phyloP scores from a whole-genome alignment of 2,113 vertebrate species.

The Fregata magnificens region DNA sequence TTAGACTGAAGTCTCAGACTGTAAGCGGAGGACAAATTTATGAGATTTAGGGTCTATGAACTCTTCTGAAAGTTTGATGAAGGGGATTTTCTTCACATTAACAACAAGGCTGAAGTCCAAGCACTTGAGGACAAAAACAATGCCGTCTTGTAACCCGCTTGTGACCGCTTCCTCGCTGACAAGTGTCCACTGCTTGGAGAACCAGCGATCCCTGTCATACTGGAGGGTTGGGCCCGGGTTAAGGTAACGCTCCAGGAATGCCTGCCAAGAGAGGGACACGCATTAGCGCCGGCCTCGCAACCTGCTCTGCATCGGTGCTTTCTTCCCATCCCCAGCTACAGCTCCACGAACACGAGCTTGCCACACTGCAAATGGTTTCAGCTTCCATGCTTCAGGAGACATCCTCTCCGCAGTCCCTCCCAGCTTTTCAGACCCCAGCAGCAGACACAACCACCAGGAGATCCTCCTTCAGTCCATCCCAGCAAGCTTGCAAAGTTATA shows the following conservation, averaged over 20 bases:
- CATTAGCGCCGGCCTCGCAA: not conserved
- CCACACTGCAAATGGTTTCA: not conserved
- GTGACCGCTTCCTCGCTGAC: constrained; percentile 81
- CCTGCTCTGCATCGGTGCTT: not conserved
- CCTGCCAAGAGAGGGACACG: constrained; percentile 53
- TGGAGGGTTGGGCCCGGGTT: constrained; percentile 76
- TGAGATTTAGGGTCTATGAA: constrained; percentile 83
- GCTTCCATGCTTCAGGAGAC: not conserved
- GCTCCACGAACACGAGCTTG: fast-evolving
- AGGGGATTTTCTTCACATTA: constrained; percentile 83
- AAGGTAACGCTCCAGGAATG: constrained; percentile 82
- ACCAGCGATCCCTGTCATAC: constrained; percentile 78
- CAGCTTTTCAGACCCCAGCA: not conserved
- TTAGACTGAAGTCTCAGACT: constrained; percentile 81
- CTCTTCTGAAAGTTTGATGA: constrained; percentile 79
- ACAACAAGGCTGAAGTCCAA: constrained; percentile 82
- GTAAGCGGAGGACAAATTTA: constrained; percentile 78
- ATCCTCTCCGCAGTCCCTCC: not conserved
- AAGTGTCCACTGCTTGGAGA: constrained; percentile 78
- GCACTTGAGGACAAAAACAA: constrained; percentile 78
- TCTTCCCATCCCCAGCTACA: not conserved
- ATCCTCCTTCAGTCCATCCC: not conserved
- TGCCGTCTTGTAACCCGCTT: constrained; percentile 68
- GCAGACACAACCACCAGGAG: not conserved
- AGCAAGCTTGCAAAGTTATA: not conserved